Evolutionary conservation across 2,888 invertebrate species (phyloP).

Genomic region (Clostera curtula): DNA sequence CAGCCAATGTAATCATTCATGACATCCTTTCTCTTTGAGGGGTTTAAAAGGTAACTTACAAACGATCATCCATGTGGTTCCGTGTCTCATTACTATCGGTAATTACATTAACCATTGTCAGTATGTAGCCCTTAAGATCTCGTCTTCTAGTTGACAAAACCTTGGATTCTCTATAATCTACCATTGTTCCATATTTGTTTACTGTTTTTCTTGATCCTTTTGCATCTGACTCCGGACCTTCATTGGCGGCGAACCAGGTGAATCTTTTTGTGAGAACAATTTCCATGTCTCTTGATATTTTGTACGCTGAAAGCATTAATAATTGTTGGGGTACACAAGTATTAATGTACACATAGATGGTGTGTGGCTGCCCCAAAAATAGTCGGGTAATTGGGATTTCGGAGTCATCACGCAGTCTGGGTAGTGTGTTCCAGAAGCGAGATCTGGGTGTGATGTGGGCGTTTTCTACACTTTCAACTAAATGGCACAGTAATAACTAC

Average conservation of each 20-base stretch:
- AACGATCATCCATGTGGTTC: slow-evolving; percentile 50
- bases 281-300: slow-evolving; percentile 38
- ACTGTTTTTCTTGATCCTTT: slow-evolving; percentile 2
- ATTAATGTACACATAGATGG: no score
- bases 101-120: slow-evolving; percentile 54
- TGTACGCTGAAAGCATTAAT: slow-evolving; percentile 42
- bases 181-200: slow-evolving; percentile 33
- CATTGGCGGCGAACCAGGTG: slow-evolving; percentile 27
- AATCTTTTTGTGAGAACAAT: slow-evolving; percentile 38
- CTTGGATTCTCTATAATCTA: slow-evolving; percentile 39
- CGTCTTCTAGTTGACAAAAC: slow-evolving; percentile 39
- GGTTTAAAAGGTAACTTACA: no score
- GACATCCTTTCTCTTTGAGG: no score
- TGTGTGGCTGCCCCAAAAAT: no score
- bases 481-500: no score
- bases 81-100: slow-evolving; percentile 56
- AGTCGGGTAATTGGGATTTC: no score
- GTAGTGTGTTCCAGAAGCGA: no score
- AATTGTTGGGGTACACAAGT: background rate
- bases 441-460: no score
- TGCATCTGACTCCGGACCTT: background rate
- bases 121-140: slow-evolving; percentile 36
- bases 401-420: no score
- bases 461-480: no score
- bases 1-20: no score